phyloP scores from a whole-genome alignment of 64 coral and sea anemone species.

The Pocillopora verrucosa region DNA sequence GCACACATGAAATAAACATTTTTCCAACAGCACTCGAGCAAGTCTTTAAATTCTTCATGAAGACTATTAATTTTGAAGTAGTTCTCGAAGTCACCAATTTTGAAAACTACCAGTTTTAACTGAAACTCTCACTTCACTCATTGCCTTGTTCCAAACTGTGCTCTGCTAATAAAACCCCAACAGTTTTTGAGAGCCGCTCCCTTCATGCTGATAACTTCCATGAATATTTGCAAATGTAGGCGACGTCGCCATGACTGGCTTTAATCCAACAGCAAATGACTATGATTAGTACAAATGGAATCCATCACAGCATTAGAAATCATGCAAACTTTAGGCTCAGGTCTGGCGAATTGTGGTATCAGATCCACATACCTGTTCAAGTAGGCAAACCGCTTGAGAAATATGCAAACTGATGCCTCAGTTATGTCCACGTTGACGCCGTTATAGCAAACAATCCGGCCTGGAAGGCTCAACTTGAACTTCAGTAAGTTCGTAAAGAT shows the following conservation, averaged over 20 bases:
- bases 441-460: too few species aligned
- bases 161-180: neutral
- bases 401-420: constrained; percentile 34
- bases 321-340: constrained; percentile 38
- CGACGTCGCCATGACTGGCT: constrained; percentile 12
- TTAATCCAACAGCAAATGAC: constrained; percentile 34
- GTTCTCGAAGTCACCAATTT: too few species aligned
- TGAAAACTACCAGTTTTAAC: too few species aligned
- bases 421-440: too few species aligned
- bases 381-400: constrained; percentile 39
- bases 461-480: too few species aligned
- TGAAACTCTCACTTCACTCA: neutral
- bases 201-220: neutral
- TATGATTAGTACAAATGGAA: constrained; percentile 31
- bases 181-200: neutral
- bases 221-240: neutral
- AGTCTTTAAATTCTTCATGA: too few species aligned
- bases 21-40: too few species aligned
- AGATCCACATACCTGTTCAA: constrained; percentile 38
- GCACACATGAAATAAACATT: too few species aligned
- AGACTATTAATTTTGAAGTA: too few species aligned
- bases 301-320: constrained; percentile 38
- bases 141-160: neutral
- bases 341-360: constrained; percentile 16
- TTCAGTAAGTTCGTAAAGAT: too few species aligned